Evolutionary conservation across 1,140 invertebrate genomes (phyloP), one percentile per base, ranked within the genome.

Genomic region (Diorhabda sublineata): DNA sequence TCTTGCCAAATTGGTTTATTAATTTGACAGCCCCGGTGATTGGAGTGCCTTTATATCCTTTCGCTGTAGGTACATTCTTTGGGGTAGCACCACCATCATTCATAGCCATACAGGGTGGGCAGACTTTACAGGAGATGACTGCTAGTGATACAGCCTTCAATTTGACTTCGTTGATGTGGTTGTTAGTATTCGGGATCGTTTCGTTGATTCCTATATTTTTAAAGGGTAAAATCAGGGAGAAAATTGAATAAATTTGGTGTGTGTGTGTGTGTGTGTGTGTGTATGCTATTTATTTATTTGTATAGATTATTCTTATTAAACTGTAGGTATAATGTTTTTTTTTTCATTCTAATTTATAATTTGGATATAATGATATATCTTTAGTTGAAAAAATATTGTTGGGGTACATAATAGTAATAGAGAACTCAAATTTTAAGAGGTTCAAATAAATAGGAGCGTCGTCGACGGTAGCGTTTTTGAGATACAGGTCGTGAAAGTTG

Each of bases 1-100:
- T 99, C 75, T 83, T 99, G 67, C 98, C 98, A 4, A 99, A 99
- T 83, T 99, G 98, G 98, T 99, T 99, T 82, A 99, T 99, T 74
- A 99, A 99, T 84, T 88, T 99, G 73, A 90, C 93, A 3, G 94
- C 97, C 70, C 98, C 98, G 44, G 91, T 99, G 9, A 92, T 99
- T 70, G 95, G 96, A 76, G 97, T 99, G 42, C 96, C 97, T 26
- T 81, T 99, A 58, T 72, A 87, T 64, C 94, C 95, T 58, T 99
- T 99, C 83, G 95, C 94, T 69, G 74, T 97, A 58, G 98, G 98
- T 67, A 99, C 98, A 70, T 90, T 91, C 84, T 83, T 89, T 86
- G 97, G 98, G 75, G 98, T 99, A 3, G 97, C 95, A 3, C 97
- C 98, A 61, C 98, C 98, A 45, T 98, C 97, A 3, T 95, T 99